Conservation (phyloP, 1,140 invertebrate genomes). For the Trichonephila inaurata region DNA sequence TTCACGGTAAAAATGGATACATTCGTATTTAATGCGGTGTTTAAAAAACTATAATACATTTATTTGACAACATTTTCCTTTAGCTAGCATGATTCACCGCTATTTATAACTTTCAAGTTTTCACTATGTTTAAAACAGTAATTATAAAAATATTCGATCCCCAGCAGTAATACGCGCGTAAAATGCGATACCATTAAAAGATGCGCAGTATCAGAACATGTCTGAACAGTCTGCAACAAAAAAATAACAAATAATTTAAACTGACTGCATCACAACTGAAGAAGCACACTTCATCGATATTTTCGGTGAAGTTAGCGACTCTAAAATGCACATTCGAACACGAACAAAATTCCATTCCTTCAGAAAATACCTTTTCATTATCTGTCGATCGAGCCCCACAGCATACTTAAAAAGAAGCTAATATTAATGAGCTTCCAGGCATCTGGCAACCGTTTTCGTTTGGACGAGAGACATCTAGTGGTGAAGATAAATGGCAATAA, state of each 20-base stretch:
- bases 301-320: slow-evolving; percentile 15
- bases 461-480: slow-evolving; percentile 47
- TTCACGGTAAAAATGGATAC: too few relatives aligned
- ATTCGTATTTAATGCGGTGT: too few relatives aligned
- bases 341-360: slow-evolving; percentile 64
- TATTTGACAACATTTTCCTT: too few relatives aligned
- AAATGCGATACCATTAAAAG: too few relatives aligned
- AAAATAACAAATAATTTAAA: background rate
- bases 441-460: slow-evolving; percentile 74
- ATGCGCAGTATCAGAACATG: too few relatives aligned
- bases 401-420: slow-evolving; percentile 61
- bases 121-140: too few relatives aligned
- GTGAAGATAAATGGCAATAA: slow-evolving; percentile 71
- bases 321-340: slow-evolving; percentile 39
- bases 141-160: too few relatives aligned
- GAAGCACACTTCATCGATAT: slow-evolving; percentile 15
- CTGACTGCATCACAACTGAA: background rate
- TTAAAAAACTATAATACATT: too few relatives aligned
- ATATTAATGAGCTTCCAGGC: slow-evolving; percentile 70
- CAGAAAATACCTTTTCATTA: slow-evolving; percentile 57
- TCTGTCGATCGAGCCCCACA: slow-evolving; percentile 46
- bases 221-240: background rate
- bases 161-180: too few relatives aligned
- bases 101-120: too few relatives aligned
- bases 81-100: too few relatives aligned